Conservation (phyloP, 2,888 invertebrate genomes). For the Ephialtes manifestator region DNA sequence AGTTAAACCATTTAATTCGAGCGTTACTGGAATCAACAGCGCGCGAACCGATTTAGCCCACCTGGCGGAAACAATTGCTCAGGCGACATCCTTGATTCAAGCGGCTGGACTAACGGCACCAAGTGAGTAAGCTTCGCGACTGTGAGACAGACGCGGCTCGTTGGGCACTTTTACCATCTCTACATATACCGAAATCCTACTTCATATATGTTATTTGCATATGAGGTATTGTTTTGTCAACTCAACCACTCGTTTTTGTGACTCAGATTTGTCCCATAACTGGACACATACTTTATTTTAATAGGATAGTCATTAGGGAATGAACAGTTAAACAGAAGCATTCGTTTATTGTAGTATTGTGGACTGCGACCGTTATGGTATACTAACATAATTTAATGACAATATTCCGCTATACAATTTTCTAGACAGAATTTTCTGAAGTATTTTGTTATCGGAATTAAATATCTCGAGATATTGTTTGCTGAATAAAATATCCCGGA, state of each 20-base stretch:
- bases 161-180: not conserved
- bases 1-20: constrained; percentile 80
- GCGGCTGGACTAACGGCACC: constrained; percentile 87
- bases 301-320: too few species aligned
- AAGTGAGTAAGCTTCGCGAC: constrained; percentile 76
- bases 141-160: constrained; percentile 1
- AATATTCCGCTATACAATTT: too few species aligned
- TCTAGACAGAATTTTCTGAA: too few species aligned
- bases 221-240: not conserved
- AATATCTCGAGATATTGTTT: too few species aligned
- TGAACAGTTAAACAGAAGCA: too few species aligned
- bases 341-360: too few species aligned
- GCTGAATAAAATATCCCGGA: too few species aligned
- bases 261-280: not conserved
- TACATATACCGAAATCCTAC: not conserved
- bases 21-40: constrained; percentile 76
- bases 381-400: too few species aligned
- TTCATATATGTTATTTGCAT: not conserved
- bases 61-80: constrained; percentile 92
- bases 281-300: too few species aligned
- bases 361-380: too few species aligned
- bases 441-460: too few species aligned
- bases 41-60: constrained; percentile 89
- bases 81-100: constrained; percentile 92
- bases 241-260: not conserved